These are phyloP conservation scores for Tipula unca DNA, from an alignment of 2,888 invertebrate genomes.

Conservation along the genomic window DNA sequence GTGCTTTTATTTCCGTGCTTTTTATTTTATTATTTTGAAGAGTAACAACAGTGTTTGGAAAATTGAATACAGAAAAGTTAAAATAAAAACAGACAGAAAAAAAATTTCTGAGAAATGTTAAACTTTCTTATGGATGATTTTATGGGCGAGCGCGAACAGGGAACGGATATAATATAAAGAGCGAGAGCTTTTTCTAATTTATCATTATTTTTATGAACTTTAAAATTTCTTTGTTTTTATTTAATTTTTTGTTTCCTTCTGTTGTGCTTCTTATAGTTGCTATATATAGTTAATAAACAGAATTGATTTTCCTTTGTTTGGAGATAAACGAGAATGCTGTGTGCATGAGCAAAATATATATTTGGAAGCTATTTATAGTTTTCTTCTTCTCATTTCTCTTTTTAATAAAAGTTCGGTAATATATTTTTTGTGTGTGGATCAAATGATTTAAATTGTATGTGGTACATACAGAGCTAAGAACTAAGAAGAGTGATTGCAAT, in stretches of 20 bases:
- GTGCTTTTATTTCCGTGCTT: neutral
- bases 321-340: neutral
- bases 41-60: neutral
- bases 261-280: neutral
- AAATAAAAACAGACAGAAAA: neutral
- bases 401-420: no score
- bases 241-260: neutral
- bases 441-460: no score
- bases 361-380: no score
- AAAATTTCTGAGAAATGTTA: neutral
- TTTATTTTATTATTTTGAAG: neutral
- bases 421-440: no score
- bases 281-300: neutral
- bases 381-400: no score
- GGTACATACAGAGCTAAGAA: no score
- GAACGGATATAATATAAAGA: neutral
- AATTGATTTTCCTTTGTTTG: neutral
- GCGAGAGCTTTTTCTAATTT: neutral
- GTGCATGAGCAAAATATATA: neutral
- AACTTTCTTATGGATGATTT: neutral
- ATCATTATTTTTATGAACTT: neutral
- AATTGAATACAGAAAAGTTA: neutral
- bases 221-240: neutral
- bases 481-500: no score
- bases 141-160: neutral